Evolutionary conservation across 2,888 invertebrate species (phyloP).

Genomic region (Lysandra bellargus): DNA sequence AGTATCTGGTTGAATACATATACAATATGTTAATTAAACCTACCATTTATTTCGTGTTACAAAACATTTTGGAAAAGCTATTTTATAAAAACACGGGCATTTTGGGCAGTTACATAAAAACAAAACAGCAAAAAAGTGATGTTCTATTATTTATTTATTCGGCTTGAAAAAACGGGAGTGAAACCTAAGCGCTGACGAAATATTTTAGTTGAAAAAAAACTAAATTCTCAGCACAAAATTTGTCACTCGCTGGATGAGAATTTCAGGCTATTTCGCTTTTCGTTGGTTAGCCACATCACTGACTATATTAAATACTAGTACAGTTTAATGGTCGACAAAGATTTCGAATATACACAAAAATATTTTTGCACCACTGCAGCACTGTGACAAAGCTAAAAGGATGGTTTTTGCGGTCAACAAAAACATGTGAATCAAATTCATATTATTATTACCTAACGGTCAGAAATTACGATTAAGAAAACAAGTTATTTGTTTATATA

Average conservation of each 20-base stretch:
- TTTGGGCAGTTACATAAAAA: slow-evolving; percentile 27
- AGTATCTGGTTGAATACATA: not conserved
- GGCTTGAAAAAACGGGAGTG: slow-evolving; percentile 40
- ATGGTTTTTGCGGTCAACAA: not conserved
- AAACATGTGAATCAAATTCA: too few relatives aligned
- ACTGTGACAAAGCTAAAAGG: not conserved
- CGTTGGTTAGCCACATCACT: slow-evolving; percentile 36
- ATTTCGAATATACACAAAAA: not conserved
- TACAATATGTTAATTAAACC: not conserved
- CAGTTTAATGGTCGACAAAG: not conserved
- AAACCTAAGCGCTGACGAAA: slow-evolving; percentile 45
- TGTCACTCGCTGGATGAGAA: slow-evolving; percentile 44
- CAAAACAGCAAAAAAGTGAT: slow-evolving; percentile 36
- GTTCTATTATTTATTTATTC: slow-evolving; percentile 40
- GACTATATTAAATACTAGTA: slow-evolving; percentile 36
- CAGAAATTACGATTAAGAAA: too few relatives aligned
- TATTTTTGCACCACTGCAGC: not conserved
- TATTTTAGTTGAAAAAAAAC: slow-evolving; percentile 45
- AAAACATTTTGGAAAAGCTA: not conserved
- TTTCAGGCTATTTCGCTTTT: slow-evolving; percentile 44
- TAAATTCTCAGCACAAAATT: slow-evolving; percentile 44
- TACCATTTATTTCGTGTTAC: not conserved
- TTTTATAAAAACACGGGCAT: slow-evolving; percentile 11
- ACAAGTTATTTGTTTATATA: too few relatives aligned
- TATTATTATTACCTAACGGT: too few relatives aligned